Evolutionary conservation across 2,888 invertebrate species (phyloP), one percentile per base, ranked within the genome.

Genomic region (Lacanobia wlatinum): DNA sequence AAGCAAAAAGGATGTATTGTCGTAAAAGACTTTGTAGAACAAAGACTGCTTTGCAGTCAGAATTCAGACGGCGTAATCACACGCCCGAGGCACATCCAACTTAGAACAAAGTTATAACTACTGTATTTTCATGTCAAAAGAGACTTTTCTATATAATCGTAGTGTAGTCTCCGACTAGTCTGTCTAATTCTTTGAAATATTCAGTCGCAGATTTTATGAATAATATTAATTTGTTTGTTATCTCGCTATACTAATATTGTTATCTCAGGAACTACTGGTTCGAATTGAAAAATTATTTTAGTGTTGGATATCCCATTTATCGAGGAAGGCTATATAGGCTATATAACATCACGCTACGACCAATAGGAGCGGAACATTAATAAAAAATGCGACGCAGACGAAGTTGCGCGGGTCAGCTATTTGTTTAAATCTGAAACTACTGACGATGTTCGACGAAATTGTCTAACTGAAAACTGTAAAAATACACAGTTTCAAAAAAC

Each of bases 41-140:
- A 76, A 78, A 76, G 74, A 53, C n/a, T 50, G 23, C 52, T 76
- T 70, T 38, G 23, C 53, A 71, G 64, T 53, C 53, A 21, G 64
- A 28, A 64, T 56, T 46, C 73, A 64, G 59, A 60, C 50, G 63
- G 16, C 64, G 40, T 78, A 76, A 78, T 76, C 55, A 64, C 64
- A 60, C 59, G 71, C 79, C 55, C 43, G 55, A 6, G 60, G 73
- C 73, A 59, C 48, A 71, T 28, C 43, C 23, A 72, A 76, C 60
- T 76, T 60, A 56, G 64, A 18, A 28, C 78, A 60, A 78, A 78
- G 73, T 76, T 78, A 52, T 61, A 38, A 53, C 63, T 55, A 64
- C 43, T 48, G 53, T 52, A 70, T 78, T 72, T 60, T 64, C 34
- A 64, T 78, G 55, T 46, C 72, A 72, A 78, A n/a, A 76, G 46